Conservation (phyloP, 1,140 invertebrate species). For the Drosophila melanica region DNA sequence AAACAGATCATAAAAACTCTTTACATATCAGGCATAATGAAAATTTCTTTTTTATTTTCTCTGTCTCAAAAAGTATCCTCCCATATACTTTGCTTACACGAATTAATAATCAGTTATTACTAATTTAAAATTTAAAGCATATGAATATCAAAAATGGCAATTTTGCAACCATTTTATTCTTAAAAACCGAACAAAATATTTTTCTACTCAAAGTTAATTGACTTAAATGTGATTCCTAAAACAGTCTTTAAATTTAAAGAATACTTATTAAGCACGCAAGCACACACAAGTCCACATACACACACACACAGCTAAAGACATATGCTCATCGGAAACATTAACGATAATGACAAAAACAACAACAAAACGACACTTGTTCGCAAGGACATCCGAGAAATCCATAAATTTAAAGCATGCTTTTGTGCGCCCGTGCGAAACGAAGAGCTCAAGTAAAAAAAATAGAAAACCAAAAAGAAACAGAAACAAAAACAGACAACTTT, state of each 20-base stretch:
- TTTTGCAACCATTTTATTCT: too few species aligned
- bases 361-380: constrained; percentile 64
- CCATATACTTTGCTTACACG: too few species aligned
- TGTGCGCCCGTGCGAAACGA: constrained; percentile 32
- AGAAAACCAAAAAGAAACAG: background rate
- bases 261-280: background rate
- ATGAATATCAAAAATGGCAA: too few species aligned
- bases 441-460: constrained; percentile 10
- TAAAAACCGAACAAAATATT: background rate
- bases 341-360: constrained; percentile 62
- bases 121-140: too few species aligned
- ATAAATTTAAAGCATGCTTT: constrained; percentile 74
- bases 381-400: constrained; percentile 80
- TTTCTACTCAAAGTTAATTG: background rate
- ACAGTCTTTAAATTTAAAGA: constrained; percentile 29
- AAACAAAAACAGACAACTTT: constrained; percentile 24
- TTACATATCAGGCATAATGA: too few species aligned
- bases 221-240: constrained; percentile 7
- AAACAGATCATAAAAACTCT: too few species aligned
- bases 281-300: constrained; percentile 13
- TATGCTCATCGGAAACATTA: constrained; percentile 62
- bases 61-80: too few species aligned
- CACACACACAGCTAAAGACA: constrained; percentile 21
- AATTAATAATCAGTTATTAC: too few species aligned
- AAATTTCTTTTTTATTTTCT: too few species aligned